These are phyloP conservation scores for Diloba caeruleocephala DNA, from an alignment of 2,888 invertebrate genomes.

Conservation along the genomic window DNA sequence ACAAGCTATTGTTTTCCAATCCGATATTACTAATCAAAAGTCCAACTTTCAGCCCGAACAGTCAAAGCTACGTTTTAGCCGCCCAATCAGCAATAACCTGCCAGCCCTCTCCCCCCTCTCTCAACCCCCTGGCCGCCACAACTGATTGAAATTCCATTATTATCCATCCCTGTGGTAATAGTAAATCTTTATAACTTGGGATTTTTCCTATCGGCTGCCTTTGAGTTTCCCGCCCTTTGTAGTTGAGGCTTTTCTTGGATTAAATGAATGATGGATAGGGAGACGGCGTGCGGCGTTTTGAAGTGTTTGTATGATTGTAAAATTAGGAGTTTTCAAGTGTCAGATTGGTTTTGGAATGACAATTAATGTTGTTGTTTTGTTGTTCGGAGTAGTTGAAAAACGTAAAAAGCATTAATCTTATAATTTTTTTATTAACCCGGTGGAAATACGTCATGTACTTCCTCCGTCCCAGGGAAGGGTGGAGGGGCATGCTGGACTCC, in stretches of 20 bases:
- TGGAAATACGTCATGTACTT: too few species aligned
- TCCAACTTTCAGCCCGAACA: constrained; percentile 46
- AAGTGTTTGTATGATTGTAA: constrained; percentile 1
- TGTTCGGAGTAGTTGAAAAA: not conserved
- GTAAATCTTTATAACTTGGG: constrained; percentile 79
- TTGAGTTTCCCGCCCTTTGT: constrained; percentile 72
- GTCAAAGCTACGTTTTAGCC: constrained; percentile 56
- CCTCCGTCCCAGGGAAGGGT: too few species aligned
- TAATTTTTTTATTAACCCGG: too few species aligned
- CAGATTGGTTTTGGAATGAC: constrained; percentile 20
- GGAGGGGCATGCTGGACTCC: too few species aligned
- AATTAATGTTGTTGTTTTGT: constrained; percentile 8
- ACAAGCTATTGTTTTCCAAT: constrained; percentile 50
- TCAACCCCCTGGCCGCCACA: constrained; percentile 50
- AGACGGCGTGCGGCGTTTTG: not conserved
- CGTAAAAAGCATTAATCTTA: too few species aligned
- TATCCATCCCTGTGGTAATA: constrained; percentile 76
- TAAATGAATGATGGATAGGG: constrained; percentile 67
- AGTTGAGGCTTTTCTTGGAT: constrained; percentile 71
- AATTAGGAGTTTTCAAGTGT: constrained; percentile 13
- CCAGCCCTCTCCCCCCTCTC: constrained; percentile 16
- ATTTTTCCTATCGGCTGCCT: constrained; percentile 76
- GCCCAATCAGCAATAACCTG: constrained; percentile 58
- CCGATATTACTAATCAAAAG: constrained; percentile 55
- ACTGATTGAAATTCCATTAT: constrained; percentile 88